Percentiles rank a stretch among this genome's conserved stretches.
Evolutionary conservation across 1,140 invertebrate species (phyloP).

Genomic region (Drosophila tani): DNA sequence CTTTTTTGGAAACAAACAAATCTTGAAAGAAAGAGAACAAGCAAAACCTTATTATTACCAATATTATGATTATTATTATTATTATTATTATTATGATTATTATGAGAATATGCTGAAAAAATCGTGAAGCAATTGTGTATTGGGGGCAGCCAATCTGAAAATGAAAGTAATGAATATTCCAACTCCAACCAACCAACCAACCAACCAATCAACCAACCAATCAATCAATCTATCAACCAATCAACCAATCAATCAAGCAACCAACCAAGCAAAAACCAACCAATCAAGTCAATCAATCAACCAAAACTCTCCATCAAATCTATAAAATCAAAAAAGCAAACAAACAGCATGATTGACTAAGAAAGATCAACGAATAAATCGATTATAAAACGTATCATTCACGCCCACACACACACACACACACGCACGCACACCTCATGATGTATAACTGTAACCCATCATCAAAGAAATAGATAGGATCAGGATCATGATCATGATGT

Average conservation of each 20-base stretch:
- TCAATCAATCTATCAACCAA: slow-evolving; percentile 41
- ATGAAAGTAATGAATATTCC: slow-evolving; percentile 68
- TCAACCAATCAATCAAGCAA: slow-evolving; percentile 50
- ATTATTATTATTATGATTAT: slow-evolving; percentile 65
- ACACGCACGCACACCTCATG: neutral
- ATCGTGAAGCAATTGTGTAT: slow-evolving; percentile 85
- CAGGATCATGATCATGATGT: neutral
- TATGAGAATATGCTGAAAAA: slow-evolving; percentile 84
- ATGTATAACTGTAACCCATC: neutral
- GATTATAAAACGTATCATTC: slow-evolving; percentile 32
- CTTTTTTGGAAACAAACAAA: slow-evolving; percentile 53
- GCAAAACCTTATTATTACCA: slow-evolving; percentile 67
- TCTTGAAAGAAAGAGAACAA: slow-evolving; percentile 47
- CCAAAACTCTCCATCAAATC: slow-evolving; percentile 49
- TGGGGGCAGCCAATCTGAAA: slow-evolving; percentile 85
- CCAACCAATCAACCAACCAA: slow-evolving; percentile 49
- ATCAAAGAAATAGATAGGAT: neutral
- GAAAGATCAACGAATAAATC: slow-evolving; percentile 48
- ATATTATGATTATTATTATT: slow-evolving; percentile 33
- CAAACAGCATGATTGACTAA: slow-evolving; percentile 37
- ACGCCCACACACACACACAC: slow-evolving; percentile 26
- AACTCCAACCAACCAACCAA: slow-evolving; percentile 41
- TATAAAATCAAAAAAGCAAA: slow-evolving; percentile 33
- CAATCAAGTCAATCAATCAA: slow-evolving; percentile 38
- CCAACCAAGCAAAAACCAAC: slow-evolving; percentile 47